These are phyloP conservation scores for Leuciscus waleckii DNA, from an alignment of 2,797 vertebrate species.

Conservation along the genomic window DNA sequence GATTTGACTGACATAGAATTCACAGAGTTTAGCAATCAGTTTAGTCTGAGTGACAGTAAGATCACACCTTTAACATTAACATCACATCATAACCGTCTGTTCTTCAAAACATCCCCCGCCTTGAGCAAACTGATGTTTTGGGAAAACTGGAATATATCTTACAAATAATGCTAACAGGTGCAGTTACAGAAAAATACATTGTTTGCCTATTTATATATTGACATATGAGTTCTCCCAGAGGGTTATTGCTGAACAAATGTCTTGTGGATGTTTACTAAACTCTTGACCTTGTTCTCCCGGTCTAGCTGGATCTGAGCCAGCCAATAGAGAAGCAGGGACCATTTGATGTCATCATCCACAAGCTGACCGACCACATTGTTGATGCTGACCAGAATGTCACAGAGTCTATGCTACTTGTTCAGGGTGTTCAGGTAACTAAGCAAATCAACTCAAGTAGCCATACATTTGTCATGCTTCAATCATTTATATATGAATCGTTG, in stretches of 20 bases:
- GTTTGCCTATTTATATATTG: slow-evolving; percentile 27
- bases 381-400: slow-evolving; percentile 97
- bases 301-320: slow-evolving; percentile 91
- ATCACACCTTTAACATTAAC: background rate
- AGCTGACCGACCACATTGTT: slow-evolving; percentile 95
- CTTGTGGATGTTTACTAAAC: slow-evolving; percentile 49
- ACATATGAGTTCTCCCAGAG: slow-evolving; percentile 11
- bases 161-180: background rate
- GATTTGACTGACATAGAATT: background rate
- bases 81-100: background rate
- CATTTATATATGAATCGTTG: background rate
- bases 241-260: background rate
- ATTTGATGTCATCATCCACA: slow-evolving; percentile 98
- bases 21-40: background rate
- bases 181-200: background rate
- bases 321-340: slow-evolving; percentile 96
- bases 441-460: background rate
- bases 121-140: background rate
- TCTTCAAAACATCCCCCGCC: background rate
- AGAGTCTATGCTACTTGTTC: slow-evolving; percentile 90
- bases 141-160: no score
- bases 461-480: background rate
- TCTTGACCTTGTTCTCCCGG: slow-evolving; percentile 44
- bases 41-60: background rate
- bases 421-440: slow-evolving; percentile 90